Percentiles rank a stretch among this genome's conserved stretches.
These are phyloP conservation scores for Nyleta sp. DNA, from an alignment of 2,888 invertebrate genomes.

Conservation along the genomic window DNA sequence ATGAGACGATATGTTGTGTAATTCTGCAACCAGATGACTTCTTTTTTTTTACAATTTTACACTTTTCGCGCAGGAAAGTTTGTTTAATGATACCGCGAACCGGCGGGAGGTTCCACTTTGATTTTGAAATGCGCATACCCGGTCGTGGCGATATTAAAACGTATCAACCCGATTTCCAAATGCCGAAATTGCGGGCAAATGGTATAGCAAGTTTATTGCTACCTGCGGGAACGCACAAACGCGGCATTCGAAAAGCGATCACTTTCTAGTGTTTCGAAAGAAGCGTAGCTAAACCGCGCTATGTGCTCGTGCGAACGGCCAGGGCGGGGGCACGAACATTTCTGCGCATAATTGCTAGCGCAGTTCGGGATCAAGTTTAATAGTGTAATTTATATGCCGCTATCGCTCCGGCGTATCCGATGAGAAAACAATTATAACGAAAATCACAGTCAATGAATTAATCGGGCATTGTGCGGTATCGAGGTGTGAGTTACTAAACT, in stretches of 20 bases:
- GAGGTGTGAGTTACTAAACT: slow-evolving; percentile 4
- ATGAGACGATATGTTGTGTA: no score
- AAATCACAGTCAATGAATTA: slow-evolving; percentile 35
- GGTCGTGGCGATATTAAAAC: background rate
- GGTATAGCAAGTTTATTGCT: slow-evolving; percentile 28
- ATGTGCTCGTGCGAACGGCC: slow-evolving; percentile 13
- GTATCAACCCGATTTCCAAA: slow-evolving; percentile 31
- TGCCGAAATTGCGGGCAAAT: slow-evolving; percentile 35
- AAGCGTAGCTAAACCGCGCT: slow-evolving; percentile 46
- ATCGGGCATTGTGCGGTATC: slow-evolving; percentile 21
- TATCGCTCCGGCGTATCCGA: slow-evolving; percentile 26
- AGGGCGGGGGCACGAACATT: slow-evolving; percentile 26
- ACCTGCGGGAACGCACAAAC: slow-evolving; percentile 49
- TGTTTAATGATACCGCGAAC: background rate
- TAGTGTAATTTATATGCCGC: slow-evolving; percentile 60
- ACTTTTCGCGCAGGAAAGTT: background rate
- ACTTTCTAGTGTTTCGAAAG: slow-evolving; percentile 64
- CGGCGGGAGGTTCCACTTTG: background rate
- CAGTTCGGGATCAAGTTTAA: slow-evolving; percentile 56
- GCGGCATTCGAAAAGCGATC: slow-evolving; percentile 61
- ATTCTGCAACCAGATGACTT: no score
- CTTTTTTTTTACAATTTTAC: no score
- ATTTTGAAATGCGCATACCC: slow-evolving; percentile 12
- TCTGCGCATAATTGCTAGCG: slow-evolving; percentile 37
- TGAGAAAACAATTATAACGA: slow-evolving; percentile 54